phyloP scores from a whole-genome alignment of 2,888 invertebrate genomes.

The Ephialtes manifestator region DNA sequence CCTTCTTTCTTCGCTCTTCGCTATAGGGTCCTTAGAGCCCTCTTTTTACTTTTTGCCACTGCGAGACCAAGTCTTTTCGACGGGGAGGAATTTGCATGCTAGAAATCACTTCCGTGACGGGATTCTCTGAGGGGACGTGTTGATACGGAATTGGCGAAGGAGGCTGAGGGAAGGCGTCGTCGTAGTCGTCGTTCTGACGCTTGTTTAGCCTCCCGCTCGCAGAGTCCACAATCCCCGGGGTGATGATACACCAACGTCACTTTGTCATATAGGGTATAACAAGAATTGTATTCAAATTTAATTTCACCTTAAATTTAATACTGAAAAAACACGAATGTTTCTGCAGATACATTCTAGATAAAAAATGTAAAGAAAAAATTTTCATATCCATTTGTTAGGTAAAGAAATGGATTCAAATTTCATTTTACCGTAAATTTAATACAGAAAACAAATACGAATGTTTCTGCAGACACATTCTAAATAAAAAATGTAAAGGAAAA shows the following conservation, averaged over 20 bases:
- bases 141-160: slow-evolving; percentile 54
- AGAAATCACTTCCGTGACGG: slow-evolving; percentile 74
- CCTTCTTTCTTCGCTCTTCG: slow-evolving; percentile 22
- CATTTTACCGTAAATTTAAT: neutral
- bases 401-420: neutral
- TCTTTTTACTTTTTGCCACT: slow-evolving; percentile 39
- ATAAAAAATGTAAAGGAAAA: neutral
- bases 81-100: slow-evolving; percentile 74
- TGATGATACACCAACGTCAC: slow-evolving; percentile 8
- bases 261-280: neutral
- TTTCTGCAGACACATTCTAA: neutral
- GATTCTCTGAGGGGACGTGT: slow-evolving; percentile 45
- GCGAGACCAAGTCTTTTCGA: slow-evolving; percentile 47
- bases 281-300: neutral
- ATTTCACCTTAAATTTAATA: neutral
- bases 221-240: neutral
- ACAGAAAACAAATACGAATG: neutral
- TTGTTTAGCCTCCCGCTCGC: neutral
- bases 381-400: neutral
- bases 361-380: neutral
- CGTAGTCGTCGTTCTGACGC: neutral
- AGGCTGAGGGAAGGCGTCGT: slow-evolving; percentile 45
- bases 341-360: neutral
- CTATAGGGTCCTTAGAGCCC: slow-evolving; percentile 23
- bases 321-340: neutral